These are phyloP conservation scores for Macaria liturata DNA, from an alignment of 2,888 invertebrate genomes.

Conservation along the genomic window DNA sequence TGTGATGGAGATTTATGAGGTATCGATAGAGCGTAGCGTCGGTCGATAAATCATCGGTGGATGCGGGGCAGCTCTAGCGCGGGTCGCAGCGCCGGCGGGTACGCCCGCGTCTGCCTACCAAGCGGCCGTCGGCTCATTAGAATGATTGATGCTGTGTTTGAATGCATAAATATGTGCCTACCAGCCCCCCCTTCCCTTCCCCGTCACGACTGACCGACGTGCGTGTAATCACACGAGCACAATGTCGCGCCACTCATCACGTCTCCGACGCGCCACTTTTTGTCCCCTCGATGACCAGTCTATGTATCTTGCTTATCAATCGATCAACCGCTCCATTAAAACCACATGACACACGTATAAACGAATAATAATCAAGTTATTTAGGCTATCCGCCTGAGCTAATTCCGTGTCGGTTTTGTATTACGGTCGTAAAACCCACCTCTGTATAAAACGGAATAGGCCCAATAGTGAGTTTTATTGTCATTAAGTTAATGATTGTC, in stretches of 20 bases:
- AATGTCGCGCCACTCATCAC: constrained; percentile 28
- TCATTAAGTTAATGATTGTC: constrained; percentile 21
- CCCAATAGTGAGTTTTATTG: constrained; percentile 23
- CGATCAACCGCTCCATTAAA: constrained; percentile 23
- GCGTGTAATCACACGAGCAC: constrained; percentile 49
- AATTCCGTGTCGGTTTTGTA: constrained; percentile 22
- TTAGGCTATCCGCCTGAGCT: constrained; percentile 17
- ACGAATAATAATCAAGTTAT: constrained; percentile 24
- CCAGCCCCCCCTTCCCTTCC: constrained; percentile 48
- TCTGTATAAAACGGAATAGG: constrained; percentile 17
- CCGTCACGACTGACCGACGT: constrained; percentile 60
- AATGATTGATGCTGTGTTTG: constrained; percentile 80
- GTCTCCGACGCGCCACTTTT: constrained; percentile 15
- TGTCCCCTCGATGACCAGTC: constrained; percentile 17
- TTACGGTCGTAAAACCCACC: constrained; percentile 22
- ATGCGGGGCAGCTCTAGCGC: constrained; percentile 52
- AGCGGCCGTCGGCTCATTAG: constrained; percentile 70
- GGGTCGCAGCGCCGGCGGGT: constrained; percentile 48
- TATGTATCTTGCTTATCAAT: constrained; percentile 18
- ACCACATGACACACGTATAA: constrained; percentile 24
- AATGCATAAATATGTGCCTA: constrained; percentile 72
- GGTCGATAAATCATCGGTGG: constrained; percentile 45
- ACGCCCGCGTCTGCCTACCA: constrained; percentile 54
- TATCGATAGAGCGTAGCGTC: constrained; percentile 38
- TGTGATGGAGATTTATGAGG: constrained; percentile 36